Conservation (phyloP, 1,140 invertebrate species). For the Pogonus chalceus region DNA sequence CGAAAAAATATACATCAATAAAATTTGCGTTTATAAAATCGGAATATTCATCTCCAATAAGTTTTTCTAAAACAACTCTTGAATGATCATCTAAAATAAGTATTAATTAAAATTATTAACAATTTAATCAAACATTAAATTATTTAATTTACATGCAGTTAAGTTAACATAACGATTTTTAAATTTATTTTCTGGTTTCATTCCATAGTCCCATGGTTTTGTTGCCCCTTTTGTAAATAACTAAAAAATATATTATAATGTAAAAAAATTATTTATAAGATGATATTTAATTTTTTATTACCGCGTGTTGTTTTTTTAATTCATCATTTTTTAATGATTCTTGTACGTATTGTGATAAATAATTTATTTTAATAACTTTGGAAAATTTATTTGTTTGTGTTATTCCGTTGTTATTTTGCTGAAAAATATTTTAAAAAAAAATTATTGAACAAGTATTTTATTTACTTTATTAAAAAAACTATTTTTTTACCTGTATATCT, state of each 20-base stretch:
- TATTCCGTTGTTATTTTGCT: no score
- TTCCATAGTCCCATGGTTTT: conserved; percentile 8
- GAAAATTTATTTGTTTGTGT: no score
- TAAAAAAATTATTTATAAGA: neutral
- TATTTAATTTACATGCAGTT: conserved; percentile 52
- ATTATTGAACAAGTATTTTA: no score
- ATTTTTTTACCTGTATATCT: no score
- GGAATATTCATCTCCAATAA: conserved; percentile 39
- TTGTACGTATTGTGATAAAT: neutral
- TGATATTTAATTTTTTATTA: conserved; percentile 2
- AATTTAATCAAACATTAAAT: neutral
- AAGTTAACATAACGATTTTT: conserved; percentile 70
- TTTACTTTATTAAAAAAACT: no score
- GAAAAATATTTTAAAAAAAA: no score
- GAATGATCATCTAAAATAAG: conserved; percentile 55
- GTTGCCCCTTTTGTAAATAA: neutral
- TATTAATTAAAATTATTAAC: no score
- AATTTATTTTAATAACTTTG: neutral
- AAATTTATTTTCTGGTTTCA: conserved; percentile 40
- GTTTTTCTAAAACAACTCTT: conserved; percentile 52
- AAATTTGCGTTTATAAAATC: conserved; percentile 73
- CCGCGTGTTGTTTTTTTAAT: neutral
- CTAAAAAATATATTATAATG: neutral
- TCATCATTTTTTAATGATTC: neutral
- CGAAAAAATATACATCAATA: conserved; percentile 47